Base-by-base conservation (phyloP, 1,140 invertebrate genomes). In the Bilobella aurantiaca region DNA sequence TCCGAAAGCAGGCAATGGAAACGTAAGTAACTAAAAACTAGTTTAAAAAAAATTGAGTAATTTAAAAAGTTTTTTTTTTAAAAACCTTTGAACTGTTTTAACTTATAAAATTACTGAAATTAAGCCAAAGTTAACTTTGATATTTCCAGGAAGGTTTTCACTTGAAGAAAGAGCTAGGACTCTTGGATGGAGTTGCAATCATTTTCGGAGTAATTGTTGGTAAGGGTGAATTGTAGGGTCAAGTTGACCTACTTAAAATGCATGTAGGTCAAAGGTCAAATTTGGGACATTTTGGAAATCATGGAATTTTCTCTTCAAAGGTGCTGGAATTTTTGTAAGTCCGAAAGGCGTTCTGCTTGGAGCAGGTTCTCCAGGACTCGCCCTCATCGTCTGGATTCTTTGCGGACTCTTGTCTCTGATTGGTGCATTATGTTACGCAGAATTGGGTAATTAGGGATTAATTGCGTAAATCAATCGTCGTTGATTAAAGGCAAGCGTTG, bases 301-400 rank as follows among this genome's bases (percentile, higher is more conserved):
- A 53, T 23, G 14, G 12, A 16, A 3, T 18, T 53, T 53, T 53
- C 25, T 23, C 49, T n/a, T 42, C 37, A 42, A 12, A 53, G 49
- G 49, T 14, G 64, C 68, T 34, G 65, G 69, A 37, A 98, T 98
- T 74, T 98, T 98, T 77, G 89, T 98, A 47, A 93, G 93, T 0
- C 96, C 96, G 0, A 93, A 91, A 78, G 96, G 95, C 69, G 92
- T 98, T 3, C 82, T 98, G 5, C 76, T 83, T 68, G 85, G 94
- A 78, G 87, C 91, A 0, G 89, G 91, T 2, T 93, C 92, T 46
- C 85, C 92, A 18, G 91, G 91, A 58, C 81, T 90, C 27, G 89
- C 92, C 0, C 78, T 98, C 2, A 76, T 90, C n/a, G 84, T 98
- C 32, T 98, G 95, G 95, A 79, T 87, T 0, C 74, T 88, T 0